Evolutionary conservation across 2,113 vertebrate species (phyloP).

Genomic region (Hassar affinis): DNA sequence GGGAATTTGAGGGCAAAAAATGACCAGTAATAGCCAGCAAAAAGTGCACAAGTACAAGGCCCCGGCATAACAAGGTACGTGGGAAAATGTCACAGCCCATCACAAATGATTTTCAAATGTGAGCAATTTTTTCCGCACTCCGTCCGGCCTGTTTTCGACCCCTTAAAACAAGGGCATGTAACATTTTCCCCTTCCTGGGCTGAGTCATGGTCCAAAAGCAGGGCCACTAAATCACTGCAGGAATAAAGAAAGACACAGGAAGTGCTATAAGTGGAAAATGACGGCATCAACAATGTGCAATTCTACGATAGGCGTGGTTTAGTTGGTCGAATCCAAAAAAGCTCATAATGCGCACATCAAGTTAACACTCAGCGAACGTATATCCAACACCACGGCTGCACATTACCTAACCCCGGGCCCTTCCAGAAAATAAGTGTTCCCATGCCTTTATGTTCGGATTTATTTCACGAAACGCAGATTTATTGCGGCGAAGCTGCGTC

Average conservation of each 20-base stretch:
- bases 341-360: slow-evolving; percentile 50
- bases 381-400: slow-evolving; percentile 14
- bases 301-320: slow-evolving; percentile 41
- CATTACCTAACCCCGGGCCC: slow-evolving; percentile 42
- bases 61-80: slow-evolving; percentile 36
- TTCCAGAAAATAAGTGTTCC: slow-evolving; percentile 49
- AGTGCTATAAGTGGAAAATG: slow-evolving; percentile 53
- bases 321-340: slow-evolving; percentile 48
- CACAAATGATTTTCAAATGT: slow-evolving; percentile 30
- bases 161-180: slow-evolving; percentile 32
- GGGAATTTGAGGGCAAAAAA: slow-evolving; percentile 49
- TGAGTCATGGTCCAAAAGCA: slow-evolving; percentile 17
- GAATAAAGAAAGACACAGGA: slow-evolving; percentile 33
- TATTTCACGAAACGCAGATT: slow-evolving; percentile 60
- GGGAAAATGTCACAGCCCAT: slow-evolving; percentile 52
- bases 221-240: slow-evolving; percentile 19
- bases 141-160: slow-evolving; percentile 41
- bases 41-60: background rate
- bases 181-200: slow-evolving; percentile 39
- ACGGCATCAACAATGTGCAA: slow-evolving; percentile 39
- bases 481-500: slow-evolving; percentile 55
- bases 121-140: slow-evolving; percentile 37
- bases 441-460: slow-evolving; percentile 48
- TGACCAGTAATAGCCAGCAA: slow-evolving; percentile 50
- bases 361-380: slow-evolving; percentile 44